Percentiles rank a stretch among this genome's conserved stretches.
Evolutionary conservation across 2,888 invertebrate species (phyloP).

Genomic region (Carpatolechia fugitivella): DNA sequence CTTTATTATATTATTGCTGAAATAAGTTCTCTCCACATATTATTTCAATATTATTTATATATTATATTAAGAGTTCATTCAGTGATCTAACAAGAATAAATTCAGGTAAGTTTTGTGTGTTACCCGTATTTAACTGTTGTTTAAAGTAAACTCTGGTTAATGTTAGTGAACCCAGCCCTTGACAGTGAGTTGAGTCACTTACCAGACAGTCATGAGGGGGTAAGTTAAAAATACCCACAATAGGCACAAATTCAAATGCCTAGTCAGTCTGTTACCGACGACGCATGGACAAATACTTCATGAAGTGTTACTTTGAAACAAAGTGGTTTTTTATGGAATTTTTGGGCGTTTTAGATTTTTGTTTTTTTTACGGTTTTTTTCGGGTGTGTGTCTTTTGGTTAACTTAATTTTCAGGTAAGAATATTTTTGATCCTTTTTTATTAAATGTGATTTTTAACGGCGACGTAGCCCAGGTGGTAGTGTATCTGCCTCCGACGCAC

Average conservation of each 20-base stretch:
- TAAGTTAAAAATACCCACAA: constrained; percentile 61
- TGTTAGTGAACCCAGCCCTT: neutral
- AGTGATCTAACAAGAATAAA: too few species aligned
- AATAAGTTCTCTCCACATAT: too few species aligned
- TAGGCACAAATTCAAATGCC: constrained; percentile 34
- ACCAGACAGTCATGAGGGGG: constrained; percentile 48
- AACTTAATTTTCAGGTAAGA: neutral
- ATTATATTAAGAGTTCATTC: too few species aligned
- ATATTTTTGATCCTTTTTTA: neutral
- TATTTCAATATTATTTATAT: too few species aligned
- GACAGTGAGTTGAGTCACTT: constrained; percentile 14
- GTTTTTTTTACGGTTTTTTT: neutral
- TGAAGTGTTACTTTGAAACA: too few species aligned
- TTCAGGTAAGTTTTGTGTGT: too few species aligned
- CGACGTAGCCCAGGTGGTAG: too few species aligned
- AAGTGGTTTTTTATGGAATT: too few species aligned
- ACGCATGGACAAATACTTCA: neutral
- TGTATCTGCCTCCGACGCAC: too few species aligned
- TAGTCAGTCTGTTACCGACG: constrained; percentile 34
- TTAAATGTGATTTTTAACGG: neutral
- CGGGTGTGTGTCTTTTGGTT: neutral
- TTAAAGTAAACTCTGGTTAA: neutral
- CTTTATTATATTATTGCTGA: too few species aligned
- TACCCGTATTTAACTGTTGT: too few species aligned
- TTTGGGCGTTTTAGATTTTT: neutral